phyloP scores from a whole-genome alignment of 2,113 vertebrate species.

The Theropithecus gelada region DNA sequence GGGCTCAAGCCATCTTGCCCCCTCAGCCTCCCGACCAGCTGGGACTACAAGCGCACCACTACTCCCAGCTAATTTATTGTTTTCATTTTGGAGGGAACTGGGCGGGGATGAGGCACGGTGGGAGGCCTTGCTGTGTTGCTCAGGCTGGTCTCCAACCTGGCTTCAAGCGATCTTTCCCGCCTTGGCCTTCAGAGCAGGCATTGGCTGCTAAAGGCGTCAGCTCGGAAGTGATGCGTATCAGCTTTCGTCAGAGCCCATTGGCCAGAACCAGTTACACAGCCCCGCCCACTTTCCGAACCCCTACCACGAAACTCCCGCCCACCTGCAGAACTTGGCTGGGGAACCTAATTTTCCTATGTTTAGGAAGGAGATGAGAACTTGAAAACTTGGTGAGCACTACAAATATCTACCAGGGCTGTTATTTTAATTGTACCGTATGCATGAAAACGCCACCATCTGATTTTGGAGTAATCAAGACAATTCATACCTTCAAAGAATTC shows the following conservation, averaged over 20 bases:
- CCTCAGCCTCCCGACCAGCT: background rate
- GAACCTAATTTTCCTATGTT: background rate
- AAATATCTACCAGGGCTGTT: background rate
- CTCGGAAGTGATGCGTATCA: background rate
- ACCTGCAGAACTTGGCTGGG: rapidly evolving
- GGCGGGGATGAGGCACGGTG: too few species aligned
- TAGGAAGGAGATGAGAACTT: background rate
- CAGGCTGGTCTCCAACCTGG: background rate
- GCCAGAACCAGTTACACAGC: background rate
- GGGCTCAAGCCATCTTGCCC: background rate
- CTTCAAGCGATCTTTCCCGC: background rate
- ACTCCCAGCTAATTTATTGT: background rate
- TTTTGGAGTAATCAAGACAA: background rate
- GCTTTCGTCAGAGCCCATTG: background rate
- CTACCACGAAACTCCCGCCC: background rate
- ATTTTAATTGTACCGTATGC: background rate
- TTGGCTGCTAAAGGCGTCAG: background rate
- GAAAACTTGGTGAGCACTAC: background rate
- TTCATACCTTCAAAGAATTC: background rate
- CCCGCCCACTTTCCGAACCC: background rate
- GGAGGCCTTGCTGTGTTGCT: background rate
- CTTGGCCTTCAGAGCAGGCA: background rate
- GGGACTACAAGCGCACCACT: background rate
- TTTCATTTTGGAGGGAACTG: background rate
- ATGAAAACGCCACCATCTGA: background rate